Evolutionary conservation across 1,140 invertebrate genomes (phyloP).

Genomic region (Apis laboriosa): DNA sequence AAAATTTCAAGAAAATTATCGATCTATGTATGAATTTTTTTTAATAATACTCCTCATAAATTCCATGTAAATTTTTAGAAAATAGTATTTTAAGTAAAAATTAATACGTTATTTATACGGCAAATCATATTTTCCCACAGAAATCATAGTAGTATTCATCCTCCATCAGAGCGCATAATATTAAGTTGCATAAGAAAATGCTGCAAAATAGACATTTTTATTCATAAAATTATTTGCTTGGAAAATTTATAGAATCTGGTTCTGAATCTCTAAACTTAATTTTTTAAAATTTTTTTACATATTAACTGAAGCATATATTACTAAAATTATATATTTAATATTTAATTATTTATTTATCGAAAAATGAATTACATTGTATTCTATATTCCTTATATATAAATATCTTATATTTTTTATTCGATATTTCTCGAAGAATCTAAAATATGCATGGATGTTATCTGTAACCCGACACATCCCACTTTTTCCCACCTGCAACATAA

Average conservation of each 20-base stretch:
- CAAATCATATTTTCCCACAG: neutral
- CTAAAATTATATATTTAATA: no score
- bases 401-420: neutral
- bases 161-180: neutral
- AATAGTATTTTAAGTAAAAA: no score
- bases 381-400: neutral
- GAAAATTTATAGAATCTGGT: no score
- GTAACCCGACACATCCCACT: neutral
- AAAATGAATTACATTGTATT: neutral
- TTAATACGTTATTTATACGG: neutral
- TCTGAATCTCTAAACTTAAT: no score
- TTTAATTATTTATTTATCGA: neutral
- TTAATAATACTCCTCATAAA: no score
- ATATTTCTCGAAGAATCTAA: neutral
- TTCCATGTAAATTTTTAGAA: no score
- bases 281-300: no score
- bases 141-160: neutral
- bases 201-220: neutral
- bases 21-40: no score
- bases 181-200: neutral
- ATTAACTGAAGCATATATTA: no score
- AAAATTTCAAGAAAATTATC: no score
- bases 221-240: neutral
- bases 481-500: neutral
- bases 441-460: neutral